Evolutionary conservation across 2,113 vertebrate species (phyloP), one percentile per base, ranked within the genome.

Genomic region (Myocastor coypus): DNA sequence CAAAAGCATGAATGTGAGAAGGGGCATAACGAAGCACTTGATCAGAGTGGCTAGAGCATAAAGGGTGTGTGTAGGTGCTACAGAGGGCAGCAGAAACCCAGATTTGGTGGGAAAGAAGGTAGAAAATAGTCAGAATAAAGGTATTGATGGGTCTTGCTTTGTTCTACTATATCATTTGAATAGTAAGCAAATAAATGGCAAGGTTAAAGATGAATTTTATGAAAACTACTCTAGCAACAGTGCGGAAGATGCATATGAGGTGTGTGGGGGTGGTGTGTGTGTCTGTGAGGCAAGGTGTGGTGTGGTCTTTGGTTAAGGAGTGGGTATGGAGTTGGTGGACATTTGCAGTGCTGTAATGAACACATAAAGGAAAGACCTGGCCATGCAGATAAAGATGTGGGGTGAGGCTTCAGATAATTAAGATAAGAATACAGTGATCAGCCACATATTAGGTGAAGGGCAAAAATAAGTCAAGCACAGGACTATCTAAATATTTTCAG

Each of bases 21-120:
- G 3, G 0, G n/a, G 17, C 10, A 13, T 1, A 13, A n/a, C 1
- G 71, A n/a, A 46, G 71, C 11, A 5, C 3, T 0, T 8, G 34
- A 28, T 52, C 55, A 81, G 40, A 14, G 0, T 1, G n/a, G 26
- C n/a, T 26, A 8, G 22, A 26, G 40, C 50, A 32, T 30, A 3
- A 61, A 37, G 30, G 28, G 57, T 46, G 24, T 50, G 30, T 13
- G 20, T n/a, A 4, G 55, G 4, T 11, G 12, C 1, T 46, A 61
- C 17, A 83, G 5, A 46, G 8, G 37, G 30, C n/a, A 13, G 28
- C 26, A 28, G 68, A n/a, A 17, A 26, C 4, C 22, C n/a, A 42
- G 52, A 66, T 9, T n/a, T 34, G 57, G 37, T 4, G 32, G 50
- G 24, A 66, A 63, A 34, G 34, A 57, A 57, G 24, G 0, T 55